phyloP scores from a whole-genome alignment of 2,113 vertebrate species.

The Siphamia tubifer region DNA sequence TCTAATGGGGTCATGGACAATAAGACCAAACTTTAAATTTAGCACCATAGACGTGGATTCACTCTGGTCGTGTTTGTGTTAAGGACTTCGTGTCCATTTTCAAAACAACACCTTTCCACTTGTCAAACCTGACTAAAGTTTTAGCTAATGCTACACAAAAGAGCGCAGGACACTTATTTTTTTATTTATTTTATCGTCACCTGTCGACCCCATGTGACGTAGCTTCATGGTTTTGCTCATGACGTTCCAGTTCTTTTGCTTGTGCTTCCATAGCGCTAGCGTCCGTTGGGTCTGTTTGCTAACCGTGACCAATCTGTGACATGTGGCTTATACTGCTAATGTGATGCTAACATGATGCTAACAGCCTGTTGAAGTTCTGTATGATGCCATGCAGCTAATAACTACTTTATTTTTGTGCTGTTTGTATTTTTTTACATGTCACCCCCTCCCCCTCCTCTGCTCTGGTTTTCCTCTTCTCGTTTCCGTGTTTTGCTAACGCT shows the following conservation, averaged over 20 bases:
- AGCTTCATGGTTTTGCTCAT: not conserved
- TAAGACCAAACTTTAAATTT: no score
- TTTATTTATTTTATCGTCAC: no score
- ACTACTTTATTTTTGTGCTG: constrained; percentile 73
- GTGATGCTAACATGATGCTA: constrained; percentile 60
- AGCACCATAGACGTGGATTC: no score
- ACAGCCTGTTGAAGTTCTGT: constrained; percentile 75
- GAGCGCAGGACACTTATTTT: no score
- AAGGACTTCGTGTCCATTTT: no score
- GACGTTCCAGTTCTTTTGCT: not conserved
- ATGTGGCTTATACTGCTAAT: constrained; percentile 47
- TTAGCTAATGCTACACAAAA: no score
- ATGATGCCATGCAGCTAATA: constrained; percentile 83
- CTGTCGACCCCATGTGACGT: not conserved
- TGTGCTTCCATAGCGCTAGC: constrained; percentile 18
- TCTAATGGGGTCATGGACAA: no score
- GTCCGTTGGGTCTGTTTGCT: constrained; percentile 37
- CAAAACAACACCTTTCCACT: no score
- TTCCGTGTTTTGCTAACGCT: not conserved
- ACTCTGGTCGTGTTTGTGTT: no score
- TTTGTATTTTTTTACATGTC: constrained; percentile 80
- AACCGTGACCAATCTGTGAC: constrained; percentile 19
- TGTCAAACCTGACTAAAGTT: no score
- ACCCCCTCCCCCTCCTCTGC: not conserved
- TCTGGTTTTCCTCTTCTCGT: not conserved